These are phyloP conservation scores for Minunthozetes semirufus DNA, from an alignment of 2,888 invertebrate species.

Conservation along the genomic window DNA sequence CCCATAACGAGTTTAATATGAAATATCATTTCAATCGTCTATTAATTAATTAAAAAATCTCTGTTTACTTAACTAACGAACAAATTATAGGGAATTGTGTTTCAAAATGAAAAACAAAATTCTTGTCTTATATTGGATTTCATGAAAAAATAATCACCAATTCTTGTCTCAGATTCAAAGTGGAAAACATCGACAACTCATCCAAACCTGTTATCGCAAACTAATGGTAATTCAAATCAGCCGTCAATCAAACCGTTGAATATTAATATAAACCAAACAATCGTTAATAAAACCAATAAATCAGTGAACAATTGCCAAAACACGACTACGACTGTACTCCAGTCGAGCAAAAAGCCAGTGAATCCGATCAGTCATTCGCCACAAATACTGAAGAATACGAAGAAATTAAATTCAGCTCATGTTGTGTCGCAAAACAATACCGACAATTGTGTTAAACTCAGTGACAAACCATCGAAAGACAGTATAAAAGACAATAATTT, in stretches of 20 bases:
- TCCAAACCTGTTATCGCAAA: not conserved
- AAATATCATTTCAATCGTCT: too few species aligned
- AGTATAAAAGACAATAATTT: not conserved
- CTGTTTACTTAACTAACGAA: too few species aligned
- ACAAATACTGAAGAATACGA: conserved; percentile 11
- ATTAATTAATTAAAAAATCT: too few species aligned
- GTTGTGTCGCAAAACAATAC: not conserved
- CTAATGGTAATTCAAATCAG: not conserved
- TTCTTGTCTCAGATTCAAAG: not conserved
- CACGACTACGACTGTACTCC: not conserved
- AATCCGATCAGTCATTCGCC: not conserved
- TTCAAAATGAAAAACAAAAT: too few species aligned
- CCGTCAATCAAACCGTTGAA: not conserved
- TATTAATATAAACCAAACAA: not conserved
- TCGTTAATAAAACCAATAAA: not conserved
- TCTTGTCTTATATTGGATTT: too few species aligned
- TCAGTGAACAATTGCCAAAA: not conserved
- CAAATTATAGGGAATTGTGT: too few species aligned
- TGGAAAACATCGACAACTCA: not conserved
- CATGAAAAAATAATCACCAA: too few species aligned
- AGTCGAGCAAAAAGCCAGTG: not conserved
- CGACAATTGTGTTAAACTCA: not conserved
- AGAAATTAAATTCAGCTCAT: not conserved
- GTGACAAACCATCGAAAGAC: not conserved
- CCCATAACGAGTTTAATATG: too few species aligned